Evolutionary conservation across 1,140 invertebrate genomes (phyloP).

Genomic region (Helicoverpa zea): DNA sequence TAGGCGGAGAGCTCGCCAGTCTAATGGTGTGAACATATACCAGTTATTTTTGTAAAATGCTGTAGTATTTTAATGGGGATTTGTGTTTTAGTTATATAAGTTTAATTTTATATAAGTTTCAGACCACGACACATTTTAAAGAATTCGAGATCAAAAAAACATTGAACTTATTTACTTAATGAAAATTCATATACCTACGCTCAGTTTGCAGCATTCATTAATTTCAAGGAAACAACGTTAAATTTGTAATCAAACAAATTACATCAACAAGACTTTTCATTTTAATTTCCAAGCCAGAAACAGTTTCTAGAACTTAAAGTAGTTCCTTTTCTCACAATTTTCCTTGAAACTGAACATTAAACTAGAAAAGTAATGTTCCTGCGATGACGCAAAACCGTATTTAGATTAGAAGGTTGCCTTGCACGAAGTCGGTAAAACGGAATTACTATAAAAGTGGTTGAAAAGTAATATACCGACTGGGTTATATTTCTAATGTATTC

Average conservation of each 20-base stretch:
- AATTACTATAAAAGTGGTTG: conserved; percentile 5
- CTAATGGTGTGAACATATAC: not conserved
- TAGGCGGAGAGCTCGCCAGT: not conserved
- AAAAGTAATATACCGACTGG: not conserved
- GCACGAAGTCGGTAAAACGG: not conserved
- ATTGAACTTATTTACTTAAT: too few species aligned
- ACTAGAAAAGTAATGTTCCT: too few species aligned
- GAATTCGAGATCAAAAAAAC: too few species aligned
- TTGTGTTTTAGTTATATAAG: too few species aligned
- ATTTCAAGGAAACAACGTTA: too few species aligned
- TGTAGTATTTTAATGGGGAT: not conserved
- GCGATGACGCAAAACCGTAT: not conserved
- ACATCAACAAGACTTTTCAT: too few species aligned
- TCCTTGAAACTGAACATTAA: not conserved
- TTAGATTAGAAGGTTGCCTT: not conserved
- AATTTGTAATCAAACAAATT: too few species aligned
- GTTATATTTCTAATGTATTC: not conserved
- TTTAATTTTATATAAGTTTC: too few species aligned
- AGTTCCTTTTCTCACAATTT: not conserved
- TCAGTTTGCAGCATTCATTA: too few species aligned
- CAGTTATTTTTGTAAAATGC: not conserved
- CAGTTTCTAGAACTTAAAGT: not conserved
- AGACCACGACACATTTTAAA: too few species aligned
- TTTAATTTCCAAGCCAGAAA: too few species aligned
- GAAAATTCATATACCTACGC: too few species aligned